These are phyloP conservation scores for Harpalus rubripes DNA, from an alignment of 2,888 invertebrate genomes.

Conservation along the genomic window DNA sequence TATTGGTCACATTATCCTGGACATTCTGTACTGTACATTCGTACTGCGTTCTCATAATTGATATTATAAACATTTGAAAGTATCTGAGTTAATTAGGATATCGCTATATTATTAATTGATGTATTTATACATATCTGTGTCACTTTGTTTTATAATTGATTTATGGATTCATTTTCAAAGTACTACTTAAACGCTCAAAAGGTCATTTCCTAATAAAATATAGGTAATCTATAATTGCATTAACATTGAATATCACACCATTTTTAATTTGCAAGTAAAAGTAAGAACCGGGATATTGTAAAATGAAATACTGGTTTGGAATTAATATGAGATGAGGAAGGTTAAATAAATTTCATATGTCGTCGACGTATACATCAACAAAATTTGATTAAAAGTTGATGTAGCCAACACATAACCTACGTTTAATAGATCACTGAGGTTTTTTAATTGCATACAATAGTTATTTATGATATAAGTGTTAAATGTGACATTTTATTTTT, in stretches of 20 bases:
- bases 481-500: too few relatives aligned
- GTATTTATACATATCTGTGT: neutral
- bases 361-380: too few relatives aligned
- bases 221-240: conserved; percentile 31
- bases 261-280: neutral
- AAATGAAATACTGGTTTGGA: neutral
- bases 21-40: too few relatives aligned
- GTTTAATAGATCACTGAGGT: too few relatives aligned
- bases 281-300: neutral
- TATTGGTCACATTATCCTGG: too few relatives aligned
- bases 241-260: conserved; percentile 25
- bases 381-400: too few relatives aligned
- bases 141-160: conserved; percentile 5
- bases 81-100: neutral
- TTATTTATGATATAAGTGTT: too few relatives aligned
- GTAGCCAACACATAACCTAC: too few relatives aligned
- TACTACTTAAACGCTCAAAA: conserved; percentile 10
- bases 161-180: neutral
- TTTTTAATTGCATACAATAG: too few relatives aligned
- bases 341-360: neutral
- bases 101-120: neutral
- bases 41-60: too few relatives aligned
- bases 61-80: neutral
- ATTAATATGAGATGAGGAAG: neutral
- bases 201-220: conserved; percentile 27